These are phyloP conservation scores for Eurytoma californica DNA, from an alignment of 2,888 invertebrate species.

Conservation along the genomic window DNA sequence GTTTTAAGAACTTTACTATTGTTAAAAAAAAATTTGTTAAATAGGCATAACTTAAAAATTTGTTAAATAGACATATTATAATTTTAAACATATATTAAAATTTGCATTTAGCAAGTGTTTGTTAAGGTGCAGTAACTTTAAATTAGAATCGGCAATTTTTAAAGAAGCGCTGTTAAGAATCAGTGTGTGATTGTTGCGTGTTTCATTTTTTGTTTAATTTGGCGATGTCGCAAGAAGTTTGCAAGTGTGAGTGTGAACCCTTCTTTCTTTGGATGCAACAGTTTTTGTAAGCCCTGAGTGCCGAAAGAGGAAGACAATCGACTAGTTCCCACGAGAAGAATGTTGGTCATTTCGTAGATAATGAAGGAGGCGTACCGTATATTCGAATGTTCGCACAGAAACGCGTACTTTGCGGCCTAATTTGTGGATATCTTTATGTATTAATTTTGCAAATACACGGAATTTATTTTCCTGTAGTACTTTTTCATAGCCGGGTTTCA, in stretches of 20 bases:
- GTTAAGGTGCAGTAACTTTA: too few species aligned
- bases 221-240: conserved; percentile 40
- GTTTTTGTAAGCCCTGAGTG: conserved; percentile 52
- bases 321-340: conserved; percentile 62
- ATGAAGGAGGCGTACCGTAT: conserved; percentile 60
- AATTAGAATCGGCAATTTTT: too few species aligned
- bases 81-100: too few species aligned
- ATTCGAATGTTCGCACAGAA: conserved; percentile 27
- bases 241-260: conserved; percentile 31
- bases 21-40: too few species aligned
- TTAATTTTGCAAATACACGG: not conserved
- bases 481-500: not conserved
- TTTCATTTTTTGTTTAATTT: conserved; percentile 47
- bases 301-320: conserved; percentile 64
- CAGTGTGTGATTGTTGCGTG: conserved; percentile 14
- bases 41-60: too few species aligned
- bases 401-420: conserved; percentile 14
- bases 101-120: too few species aligned
- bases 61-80: too few species aligned
- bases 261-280: conserved; percentile 49
- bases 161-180: not conserved
- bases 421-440: conserved; percentile 19
- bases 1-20: too few species aligned
- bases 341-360: conserved; percentile 62
- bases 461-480: not conserved